These are phyloP conservation scores for Cygnus atratus DNA, from an alignment of 2,113 vertebrate species.

Conservation along the genomic window DNA sequence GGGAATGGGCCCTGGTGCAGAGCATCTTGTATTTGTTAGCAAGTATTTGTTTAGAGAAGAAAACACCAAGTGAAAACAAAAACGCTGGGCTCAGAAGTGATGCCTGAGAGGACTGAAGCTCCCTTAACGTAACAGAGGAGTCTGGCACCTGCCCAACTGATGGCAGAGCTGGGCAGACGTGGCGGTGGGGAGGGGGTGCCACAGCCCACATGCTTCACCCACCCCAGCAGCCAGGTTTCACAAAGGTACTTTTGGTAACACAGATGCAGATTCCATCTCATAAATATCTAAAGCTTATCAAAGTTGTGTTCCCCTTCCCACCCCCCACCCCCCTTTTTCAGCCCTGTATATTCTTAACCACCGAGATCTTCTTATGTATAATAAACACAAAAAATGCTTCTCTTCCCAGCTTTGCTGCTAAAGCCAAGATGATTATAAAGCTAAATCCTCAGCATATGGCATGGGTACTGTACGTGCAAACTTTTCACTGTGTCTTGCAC, in stretches of 20 bases:
- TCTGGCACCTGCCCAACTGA: background rate
- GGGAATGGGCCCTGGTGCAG: accelerated
- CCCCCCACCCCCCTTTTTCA: conserved; percentile 6
- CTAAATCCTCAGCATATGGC: conserved; percentile 59
- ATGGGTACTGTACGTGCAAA: background rate
- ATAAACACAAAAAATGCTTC: conserved; percentile 63
- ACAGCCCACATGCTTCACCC: background rate
- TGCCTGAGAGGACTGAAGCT: background rate
- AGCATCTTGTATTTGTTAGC: too few relatives aligned
- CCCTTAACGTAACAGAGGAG: background rate
- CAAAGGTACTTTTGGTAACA: conserved; percentile 40
- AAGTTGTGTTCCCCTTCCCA: background rate
- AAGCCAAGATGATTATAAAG: conserved; percentile 64
- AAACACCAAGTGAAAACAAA: background rate
- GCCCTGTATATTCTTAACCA: conserved; percentile 23
- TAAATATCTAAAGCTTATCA: conserved; percentile 65
- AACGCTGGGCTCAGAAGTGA: background rate
- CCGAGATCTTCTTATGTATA: conserved; percentile 47
- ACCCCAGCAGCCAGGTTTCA: background rate
- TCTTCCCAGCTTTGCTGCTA: conserved; percentile 61
- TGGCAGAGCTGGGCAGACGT: too few relatives aligned
- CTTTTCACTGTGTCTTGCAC: background rate
- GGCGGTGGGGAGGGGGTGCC: background rate
- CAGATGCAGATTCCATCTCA: conserved; percentile 38
- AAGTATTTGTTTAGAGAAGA: background rate